A percentile compares a stretch with the other conserved stretches of the same genome.
Evolutionary conservation across 37 sponge, comb jelly and placozoan genomes (phyloP).

Genomic region (Ephydatia muelleri): DNA sequence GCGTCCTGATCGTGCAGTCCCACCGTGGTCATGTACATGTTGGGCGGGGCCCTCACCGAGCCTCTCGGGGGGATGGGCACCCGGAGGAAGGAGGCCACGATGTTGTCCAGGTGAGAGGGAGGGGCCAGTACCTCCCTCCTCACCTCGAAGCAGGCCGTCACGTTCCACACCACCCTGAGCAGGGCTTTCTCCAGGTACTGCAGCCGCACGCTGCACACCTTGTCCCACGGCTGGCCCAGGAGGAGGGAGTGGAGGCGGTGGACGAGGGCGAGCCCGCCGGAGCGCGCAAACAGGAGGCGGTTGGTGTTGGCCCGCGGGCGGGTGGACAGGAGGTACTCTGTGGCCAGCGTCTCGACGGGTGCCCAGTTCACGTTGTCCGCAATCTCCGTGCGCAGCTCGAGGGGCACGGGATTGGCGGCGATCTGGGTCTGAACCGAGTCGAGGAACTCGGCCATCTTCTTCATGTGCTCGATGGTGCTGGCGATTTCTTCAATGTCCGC

Average conservation of each 20-base stretch:
- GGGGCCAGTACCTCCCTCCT: neutral
- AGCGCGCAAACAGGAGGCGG: conserved; percentile 31
- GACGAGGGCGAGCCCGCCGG: conserved; percentile 13
- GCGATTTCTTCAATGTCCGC: conserved; percentile 8
- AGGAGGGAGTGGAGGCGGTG: conserved; percentile 10
- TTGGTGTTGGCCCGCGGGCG: conserved; percentile 12
- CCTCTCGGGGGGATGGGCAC: neutral
- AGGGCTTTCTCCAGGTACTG: conserved; percentile 32
- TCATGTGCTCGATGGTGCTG: neutral
- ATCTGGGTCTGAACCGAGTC: conserved; percentile 2
- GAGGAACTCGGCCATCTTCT: neutral
- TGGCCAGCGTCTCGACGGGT: conserved; percentile 6
- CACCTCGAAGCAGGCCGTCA: neutral
- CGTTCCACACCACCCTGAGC: conserved; percentile 26
- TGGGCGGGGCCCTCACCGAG: neutral
- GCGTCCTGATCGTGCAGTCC: neutral
- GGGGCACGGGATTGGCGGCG: neutral
- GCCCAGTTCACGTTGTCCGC: neutral
- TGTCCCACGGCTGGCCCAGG: conserved; percentile 26
- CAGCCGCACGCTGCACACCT: conserved; percentile 4
- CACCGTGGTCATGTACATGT: neutral
- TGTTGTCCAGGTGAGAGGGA: neutral
- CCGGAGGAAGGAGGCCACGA: neutral
- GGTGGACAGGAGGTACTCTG: neutral
- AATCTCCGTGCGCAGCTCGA: neutral